Percentiles rank a stretch among this genome's conserved stretches.
Conservation (phyloP, 2,797 vertebrate genomes). For the Enteromius argenteus region DNA sequence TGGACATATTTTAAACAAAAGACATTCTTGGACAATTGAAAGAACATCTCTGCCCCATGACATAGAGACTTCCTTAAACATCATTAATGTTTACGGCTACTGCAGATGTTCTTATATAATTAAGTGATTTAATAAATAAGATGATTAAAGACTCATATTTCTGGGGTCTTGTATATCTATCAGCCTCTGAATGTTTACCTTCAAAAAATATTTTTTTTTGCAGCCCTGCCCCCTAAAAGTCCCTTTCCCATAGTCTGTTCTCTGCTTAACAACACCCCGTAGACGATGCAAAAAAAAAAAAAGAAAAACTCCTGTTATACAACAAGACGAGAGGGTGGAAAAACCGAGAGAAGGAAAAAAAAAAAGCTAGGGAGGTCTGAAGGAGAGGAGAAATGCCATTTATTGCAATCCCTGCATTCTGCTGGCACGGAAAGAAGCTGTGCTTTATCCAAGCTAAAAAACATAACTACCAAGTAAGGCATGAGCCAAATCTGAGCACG, state of each 20-base stretch:
- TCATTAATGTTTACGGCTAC: background rate
- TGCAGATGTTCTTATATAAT: background rate
- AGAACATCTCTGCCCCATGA: background rate
- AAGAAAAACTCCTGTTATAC: slow-evolving; percentile 53
- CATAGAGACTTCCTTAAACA: background rate
- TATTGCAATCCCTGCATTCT: slow-evolving; percentile 60
- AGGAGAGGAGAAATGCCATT: slow-evolving; percentile 45
- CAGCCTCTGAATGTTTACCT: slow-evolving; percentile 75
- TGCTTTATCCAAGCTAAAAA: slow-evolving; percentile 36
- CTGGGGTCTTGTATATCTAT: background rate
- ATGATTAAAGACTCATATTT: background rate
- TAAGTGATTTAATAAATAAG: background rate
- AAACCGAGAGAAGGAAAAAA: slow-evolving; percentile 1
- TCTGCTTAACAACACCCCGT: slow-evolving; percentile 79
- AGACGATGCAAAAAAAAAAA: slow-evolving; percentile 55
- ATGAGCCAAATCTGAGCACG: slow-evolving; percentile 11
- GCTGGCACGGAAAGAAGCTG: slow-evolving; percentile 54
- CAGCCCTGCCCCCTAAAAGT: slow-evolving; percentile 69
- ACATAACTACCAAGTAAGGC: slow-evolving; percentile 44
- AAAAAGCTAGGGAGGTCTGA: slow-evolving; percentile 20
- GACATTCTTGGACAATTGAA: background rate
- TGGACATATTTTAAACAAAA: background rate
- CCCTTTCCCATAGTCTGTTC: slow-evolving; percentile 75
- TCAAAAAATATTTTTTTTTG: slow-evolving; percentile 49
- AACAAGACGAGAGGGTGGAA: slow-evolving; percentile 47